These are phyloP conservation scores for Pyrgus malvae DNA, from an alignment of 2,888 invertebrate species.

Conservation along the genomic window DNA sequence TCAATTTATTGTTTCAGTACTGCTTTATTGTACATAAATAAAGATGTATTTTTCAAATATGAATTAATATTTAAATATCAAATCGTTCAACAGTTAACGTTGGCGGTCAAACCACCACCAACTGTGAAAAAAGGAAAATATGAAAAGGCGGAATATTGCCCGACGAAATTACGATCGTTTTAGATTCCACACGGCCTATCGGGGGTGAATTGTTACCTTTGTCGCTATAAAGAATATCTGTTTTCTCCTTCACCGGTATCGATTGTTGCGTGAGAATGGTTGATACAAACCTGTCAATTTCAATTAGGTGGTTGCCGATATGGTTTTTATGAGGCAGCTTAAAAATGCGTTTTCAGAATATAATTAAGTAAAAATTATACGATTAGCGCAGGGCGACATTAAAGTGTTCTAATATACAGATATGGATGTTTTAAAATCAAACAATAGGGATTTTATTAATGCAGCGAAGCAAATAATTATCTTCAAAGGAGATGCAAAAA, in stretches of 20 bases:
- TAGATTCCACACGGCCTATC: constrained; percentile 75
- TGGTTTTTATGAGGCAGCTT: not conserved
- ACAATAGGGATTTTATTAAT: no score
- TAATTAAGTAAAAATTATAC: no score
- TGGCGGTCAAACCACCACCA: constrained; percentile 47
- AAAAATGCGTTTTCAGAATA: no score
- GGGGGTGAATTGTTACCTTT: constrained; percentile 78
- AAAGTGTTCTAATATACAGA: no score
- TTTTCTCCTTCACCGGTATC: constrained; percentile 61
- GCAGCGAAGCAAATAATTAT: no score
- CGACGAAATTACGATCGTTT: constrained; percentile 79
- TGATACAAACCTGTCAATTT: not conserved
- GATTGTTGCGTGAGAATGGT: constrained; percentile 41
- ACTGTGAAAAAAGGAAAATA: constrained; percentile 74
- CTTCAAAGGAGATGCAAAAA: no score
- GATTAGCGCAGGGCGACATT: no score
- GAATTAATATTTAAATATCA: no score
- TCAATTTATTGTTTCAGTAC: no score
- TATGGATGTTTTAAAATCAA: no score
- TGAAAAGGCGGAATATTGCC: constrained; percentile 78
- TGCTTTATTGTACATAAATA: no score
- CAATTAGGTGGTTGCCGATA: not conserved
- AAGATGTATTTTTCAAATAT: no score
- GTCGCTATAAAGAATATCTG: constrained; percentile 76
- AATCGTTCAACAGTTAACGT: not conserved